Conservation (phyloP, 2,113 vertebrate genomes). For the Callipepla squamata region DNA sequence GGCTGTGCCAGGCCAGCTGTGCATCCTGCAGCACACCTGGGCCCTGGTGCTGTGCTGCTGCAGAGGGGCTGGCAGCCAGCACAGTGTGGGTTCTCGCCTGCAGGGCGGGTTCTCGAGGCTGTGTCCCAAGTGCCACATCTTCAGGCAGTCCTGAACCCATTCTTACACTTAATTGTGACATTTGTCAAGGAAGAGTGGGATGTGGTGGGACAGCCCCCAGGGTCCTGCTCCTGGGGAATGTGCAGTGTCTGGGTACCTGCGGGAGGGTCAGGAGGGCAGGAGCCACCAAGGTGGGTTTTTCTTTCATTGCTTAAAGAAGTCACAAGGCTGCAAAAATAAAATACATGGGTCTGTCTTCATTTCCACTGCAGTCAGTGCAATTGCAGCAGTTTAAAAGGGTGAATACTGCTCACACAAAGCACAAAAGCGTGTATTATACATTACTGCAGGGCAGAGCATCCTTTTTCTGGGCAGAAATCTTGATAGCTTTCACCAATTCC, state of each 20-base stretch:
- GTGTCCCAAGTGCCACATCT: accelerated
- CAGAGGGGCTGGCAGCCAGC: not conserved
- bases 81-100: accelerated
- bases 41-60: too few relatives aligned
- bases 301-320: not conserved
- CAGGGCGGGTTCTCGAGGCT: not conserved
- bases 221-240: too few relatives aligned
- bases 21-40: too few relatives aligned
- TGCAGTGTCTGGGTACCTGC: too few relatives aligned
- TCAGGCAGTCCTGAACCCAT: not conserved
- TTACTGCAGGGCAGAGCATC: not conserved
- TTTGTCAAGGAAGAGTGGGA: not conserved
- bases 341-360: not conserved
- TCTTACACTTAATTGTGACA: not conserved
- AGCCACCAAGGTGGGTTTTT: not conserved
- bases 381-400: not conserved
- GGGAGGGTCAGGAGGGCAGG: too few relatives aligned
- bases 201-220: too few relatives aligned
- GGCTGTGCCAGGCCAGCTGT: too few relatives aligned
- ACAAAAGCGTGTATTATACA: not conserved
- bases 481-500: not conserved
- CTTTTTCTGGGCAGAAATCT: not conserved
- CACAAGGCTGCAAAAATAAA: not conserved
- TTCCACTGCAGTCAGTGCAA: not conserved
- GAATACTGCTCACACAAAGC: not conserved